Evolutionary conservation across 2,888 invertebrate species (phyloP), one percentile per base, ranked within the genome.

Genomic region (Cataglyphis rosenhaueri): DNA sequence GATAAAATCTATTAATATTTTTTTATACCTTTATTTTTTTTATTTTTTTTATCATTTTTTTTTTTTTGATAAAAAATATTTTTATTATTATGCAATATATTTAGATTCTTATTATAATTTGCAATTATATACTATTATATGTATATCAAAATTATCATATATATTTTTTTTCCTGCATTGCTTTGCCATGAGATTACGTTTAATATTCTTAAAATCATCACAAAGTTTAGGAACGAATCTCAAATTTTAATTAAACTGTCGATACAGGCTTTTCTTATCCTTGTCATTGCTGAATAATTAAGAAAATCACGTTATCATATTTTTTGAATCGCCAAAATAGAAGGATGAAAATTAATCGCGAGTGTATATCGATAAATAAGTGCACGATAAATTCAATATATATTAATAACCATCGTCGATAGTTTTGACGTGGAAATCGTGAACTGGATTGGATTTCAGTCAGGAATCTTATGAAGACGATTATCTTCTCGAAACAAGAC

Each of bases 401-500:
- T 70, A 79, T 79, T 44, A 25, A n/a, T 59, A 70, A n/a, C n/a
- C 25, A 41, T 79, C 70, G n/a, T 79, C 78, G 78, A 61, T 35
- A 35, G 35, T 65, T 83, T 61, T 76, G 88, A 81, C 73, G 82
- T 79, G 84, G 76, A 78, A 81, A 55, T 83, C 79, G 32, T 41
- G 41, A 8, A 32, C 57, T 21, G 48, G 41, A 44, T 71, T 62
- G 41, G 52, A 15, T 52, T 29, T 8, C 62, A 29, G 52, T 52
- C 48, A 52, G 2, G 48, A 52, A 38, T 55, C 25, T 78, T 83
- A 85, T 82, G 84, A 86, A 85, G 84, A 81, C 82, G 89, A 87
- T 89, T 83, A 82, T 85, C 85, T 65, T 82, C 66, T 82, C 82
- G 75, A 84, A 84, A 84, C 87, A 85, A 82, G 87, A 84, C 83